Base-by-base conservation (phyloP, 2,113 vertebrate genomes). In the Echinops telfairi region DNA sequence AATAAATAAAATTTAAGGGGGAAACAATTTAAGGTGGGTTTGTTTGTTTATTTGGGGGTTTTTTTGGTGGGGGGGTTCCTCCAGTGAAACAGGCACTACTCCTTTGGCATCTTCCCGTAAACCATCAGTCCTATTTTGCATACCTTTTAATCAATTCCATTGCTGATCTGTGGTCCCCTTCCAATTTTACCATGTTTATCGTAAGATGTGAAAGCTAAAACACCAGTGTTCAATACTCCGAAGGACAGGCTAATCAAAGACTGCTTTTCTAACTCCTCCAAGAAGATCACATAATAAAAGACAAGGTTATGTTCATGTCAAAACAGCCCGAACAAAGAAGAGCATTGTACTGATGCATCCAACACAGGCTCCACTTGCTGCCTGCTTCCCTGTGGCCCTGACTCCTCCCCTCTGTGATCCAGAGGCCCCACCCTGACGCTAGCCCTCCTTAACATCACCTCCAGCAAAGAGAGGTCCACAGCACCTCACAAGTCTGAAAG, bases 121-220 rank as follows among this genome's bases (percentile, higher is more conserved):
- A 27, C 4, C n/a, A 10, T 25, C 68, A 86, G 78, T 84, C 66
- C 64, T 87, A 47, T 85, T 93, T 86, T 85, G 82, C 86, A 78
- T 75, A 64, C 31, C 43, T 40, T 95, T 96, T 92, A 93, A 94
- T 95, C 89, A 94, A 92, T 85, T 84, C 90, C 87, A 95, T 66
- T 95, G 70, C 75, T 95, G 76, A 40, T 79, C 73, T 47, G 43
- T 76, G 68, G 57, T 89, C 78, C 86, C 94, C 93, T 95, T 94
- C 75, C 87, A 93, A 89, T 95, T 92, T 93, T 83, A 83, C 23
- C 75, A 92, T 70, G 80, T 66, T 77, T 29, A 88, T 40, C 58
- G 94, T 57, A 83, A 91, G 70, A 83, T 76, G 64, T 71, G 73
- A 94, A 90, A 29, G 89, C 29, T 27, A 92, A 92, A 92, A 36